These are phyloP conservation scores for Ginglymostoma cirratum DNA, from an alignment of 2,113 vertebrate species.

Conservation along the genomic window DNA sequence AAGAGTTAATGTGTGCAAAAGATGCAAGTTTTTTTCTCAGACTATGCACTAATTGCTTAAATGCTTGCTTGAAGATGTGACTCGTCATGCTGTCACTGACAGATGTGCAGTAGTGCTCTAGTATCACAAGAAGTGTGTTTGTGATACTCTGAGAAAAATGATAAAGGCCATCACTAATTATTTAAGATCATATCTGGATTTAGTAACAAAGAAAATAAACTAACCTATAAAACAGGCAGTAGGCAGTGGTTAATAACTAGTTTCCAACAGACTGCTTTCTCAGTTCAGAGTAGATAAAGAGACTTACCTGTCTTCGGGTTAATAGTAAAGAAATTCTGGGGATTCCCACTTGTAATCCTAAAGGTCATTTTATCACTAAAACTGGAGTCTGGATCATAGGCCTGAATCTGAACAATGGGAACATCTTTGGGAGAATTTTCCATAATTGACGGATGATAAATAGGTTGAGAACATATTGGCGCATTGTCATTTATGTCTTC, in stretches of 20 bases:
- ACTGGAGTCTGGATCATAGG: constrained; percentile 81
- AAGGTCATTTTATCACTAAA: constrained; percentile 69
- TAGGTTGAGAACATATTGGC: constrained; percentile 80
- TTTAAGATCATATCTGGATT: not conserved
- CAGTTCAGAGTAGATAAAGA: not conserved
- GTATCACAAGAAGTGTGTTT: not conserved
- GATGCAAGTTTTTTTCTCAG: not conserved
- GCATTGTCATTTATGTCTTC: constrained; percentile 96
- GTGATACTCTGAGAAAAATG: not conserved
- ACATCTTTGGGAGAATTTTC: constrained; percentile 91
- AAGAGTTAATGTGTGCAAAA: not conserved
- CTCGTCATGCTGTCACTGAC: not conserved
- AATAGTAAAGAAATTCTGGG: constrained; percentile 92
- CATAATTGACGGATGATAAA: constrained; percentile 72
- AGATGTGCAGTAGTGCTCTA: not conserved
- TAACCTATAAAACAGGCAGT: not conserved
- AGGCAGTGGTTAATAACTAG: not conserved
- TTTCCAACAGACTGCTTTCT: not conserved
- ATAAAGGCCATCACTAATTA: not conserved
- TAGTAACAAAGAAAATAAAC: not conserved
- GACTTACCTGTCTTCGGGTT: constrained; percentile 78
- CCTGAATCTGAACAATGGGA: constrained; percentile 86
- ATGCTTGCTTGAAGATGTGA: not conserved
- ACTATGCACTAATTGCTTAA: not conserved
- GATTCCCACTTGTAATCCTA: constrained; percentile 87